These are phyloP conservation scores for Pteronura brasiliensis DNA, from an alignment of 2,113 vertebrate species.

Conservation along the genomic window DNA sequence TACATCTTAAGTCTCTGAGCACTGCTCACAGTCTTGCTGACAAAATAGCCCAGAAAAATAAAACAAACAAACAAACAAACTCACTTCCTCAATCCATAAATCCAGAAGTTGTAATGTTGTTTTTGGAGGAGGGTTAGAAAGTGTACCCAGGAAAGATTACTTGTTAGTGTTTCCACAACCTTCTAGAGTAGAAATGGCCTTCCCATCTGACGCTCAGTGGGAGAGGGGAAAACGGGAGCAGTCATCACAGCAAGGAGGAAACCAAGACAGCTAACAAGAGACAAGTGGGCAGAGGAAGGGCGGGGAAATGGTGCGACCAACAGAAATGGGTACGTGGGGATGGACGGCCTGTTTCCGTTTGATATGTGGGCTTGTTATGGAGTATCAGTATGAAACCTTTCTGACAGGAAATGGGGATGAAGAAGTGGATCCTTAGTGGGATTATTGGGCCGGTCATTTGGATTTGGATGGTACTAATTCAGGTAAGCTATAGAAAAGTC, in stretches of 20 bases:
- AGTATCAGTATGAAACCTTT: background rate
- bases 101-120: background rate
- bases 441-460: background rate
- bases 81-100: background rate
- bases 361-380: background rate
- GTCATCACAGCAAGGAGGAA: too few relatives aligned
- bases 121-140: background rate
- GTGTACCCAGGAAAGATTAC: background rate
- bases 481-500: background rate
- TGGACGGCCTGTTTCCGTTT: background rate
- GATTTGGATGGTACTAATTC: background rate
- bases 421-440: background rate
- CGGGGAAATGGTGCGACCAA: rapidly evolving
- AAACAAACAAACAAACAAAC: too few relatives aligned
- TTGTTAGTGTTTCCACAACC: background rate
- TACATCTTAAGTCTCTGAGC: background rate
- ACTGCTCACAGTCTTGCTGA: background rate
- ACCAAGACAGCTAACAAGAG: rapidly evolving
- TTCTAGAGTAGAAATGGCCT: too few relatives aligned
- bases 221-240: background rate
- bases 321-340: background rate
- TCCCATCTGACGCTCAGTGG: background rate
- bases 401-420: too few relatives aligned
- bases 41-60: background rate
- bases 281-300: rapidly evolving